phyloP scores from a whole-genome alignment of 2,113 vertebrate genomes.

The Verasper variegatus region DNA sequence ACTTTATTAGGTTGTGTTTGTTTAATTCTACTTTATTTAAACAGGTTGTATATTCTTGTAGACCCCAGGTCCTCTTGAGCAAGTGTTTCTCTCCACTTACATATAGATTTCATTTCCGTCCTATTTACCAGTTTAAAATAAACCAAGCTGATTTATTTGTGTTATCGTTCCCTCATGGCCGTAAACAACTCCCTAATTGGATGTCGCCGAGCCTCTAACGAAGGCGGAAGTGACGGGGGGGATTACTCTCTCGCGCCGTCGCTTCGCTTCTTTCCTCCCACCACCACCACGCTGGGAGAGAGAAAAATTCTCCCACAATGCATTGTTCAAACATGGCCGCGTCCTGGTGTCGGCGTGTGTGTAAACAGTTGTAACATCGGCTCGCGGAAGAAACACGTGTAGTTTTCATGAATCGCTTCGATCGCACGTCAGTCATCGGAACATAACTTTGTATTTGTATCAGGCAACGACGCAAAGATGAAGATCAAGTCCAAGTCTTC shows the following conservation, averaged over 20 bases:
- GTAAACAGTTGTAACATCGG: constrained; percentile 60
- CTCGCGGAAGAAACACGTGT: background rate
- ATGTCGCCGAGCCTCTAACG: background rate
- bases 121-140: no score
- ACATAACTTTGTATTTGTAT: background rate
- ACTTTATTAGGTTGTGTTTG: no score
- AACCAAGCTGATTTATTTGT: no score
- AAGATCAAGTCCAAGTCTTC: constrained; percentile 86
- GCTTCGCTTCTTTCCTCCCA: background rate
- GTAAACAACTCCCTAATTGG: background rate
- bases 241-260: background rate
- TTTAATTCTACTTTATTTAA: no score
- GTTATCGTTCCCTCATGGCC: background rate
- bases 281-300: constrained; percentile 67
- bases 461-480: constrained; percentile 58
- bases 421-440: background rate
- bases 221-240: constrained; percentile 45
- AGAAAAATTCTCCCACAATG: constrained; percentile 55
- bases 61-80: no score
- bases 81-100: background rate
- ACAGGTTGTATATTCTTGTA: no score
- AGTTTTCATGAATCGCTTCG: constrained; percentile 28
- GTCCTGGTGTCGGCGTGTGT: constrained; percentile 67
- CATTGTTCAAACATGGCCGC: constrained; percentile 68
- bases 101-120: background rate